Evolutionary conservation across 2,888 invertebrate genomes (phyloP), one percentile per base, ranked within the genome.

Genomic region (Agelastica alni): DNA sequence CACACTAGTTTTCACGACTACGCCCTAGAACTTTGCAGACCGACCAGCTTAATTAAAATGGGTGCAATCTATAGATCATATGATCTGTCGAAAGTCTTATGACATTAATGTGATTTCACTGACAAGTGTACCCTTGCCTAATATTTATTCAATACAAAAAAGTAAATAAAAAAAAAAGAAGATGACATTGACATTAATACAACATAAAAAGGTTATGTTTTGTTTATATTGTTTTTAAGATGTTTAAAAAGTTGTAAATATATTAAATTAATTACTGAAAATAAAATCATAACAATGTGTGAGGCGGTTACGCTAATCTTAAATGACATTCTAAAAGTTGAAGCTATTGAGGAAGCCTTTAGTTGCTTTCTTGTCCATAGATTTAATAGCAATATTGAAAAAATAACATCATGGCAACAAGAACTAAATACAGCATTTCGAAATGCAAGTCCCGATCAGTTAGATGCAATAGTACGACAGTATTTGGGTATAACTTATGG

Each of bases 271-370:
- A n/a, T n/a, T n/a, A n/a, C n/a, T n/a, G n/a, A n/a, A n/a, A n/a
- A n/a, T n/a, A n/a, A n/a, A n/a, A n/a, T n/a, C n/a, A 12, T 14
- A 41, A 54, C 31, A 17, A 62, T 62, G 62, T 48, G 49, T 17
- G 88, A 88, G 72, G 77, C 81, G 37, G 81, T 88, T 41, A 78
- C 81, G 13, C 81, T 77, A 66, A 82, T 88, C 58, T 81, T 88
- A 12, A 85, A 83, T 69, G 86, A 87, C 64, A 85, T 79, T 53
- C 60, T 78, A 26, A 85, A 86, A 74, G 88, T 92, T 4, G 91
- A 93, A 70, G 83, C 87, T 0, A 88, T 92, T 22, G 93, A 94
- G 71, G 92, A 93, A 75, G 92, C 93, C 0, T 95, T 96, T 70
- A 90, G 91, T 72, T 91, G 91, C 66, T 92, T 91, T 66, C 82